phyloP scores from a whole-genome alignment of 2,888 invertebrate species.

The Philopedon plagiatum region DNA sequence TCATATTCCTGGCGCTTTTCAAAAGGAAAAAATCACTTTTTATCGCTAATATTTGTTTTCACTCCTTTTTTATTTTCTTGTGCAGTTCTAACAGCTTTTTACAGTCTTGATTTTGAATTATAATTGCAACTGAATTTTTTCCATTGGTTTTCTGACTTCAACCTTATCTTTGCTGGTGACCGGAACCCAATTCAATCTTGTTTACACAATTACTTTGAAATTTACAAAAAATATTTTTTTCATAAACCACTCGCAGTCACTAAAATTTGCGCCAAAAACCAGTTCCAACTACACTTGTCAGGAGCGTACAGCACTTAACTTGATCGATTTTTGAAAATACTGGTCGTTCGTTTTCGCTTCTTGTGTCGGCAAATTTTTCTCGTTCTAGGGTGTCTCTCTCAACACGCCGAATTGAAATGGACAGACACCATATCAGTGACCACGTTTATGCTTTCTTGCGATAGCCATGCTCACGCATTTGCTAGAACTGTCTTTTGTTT shows the following conservation, averaged over 20 bases:
- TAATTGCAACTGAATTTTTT: too few relatives aligned
- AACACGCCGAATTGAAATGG: not conserved
- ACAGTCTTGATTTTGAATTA: too few relatives aligned
- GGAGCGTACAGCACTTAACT: constrained; percentile 7
- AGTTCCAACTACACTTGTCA: constrained; percentile 18
- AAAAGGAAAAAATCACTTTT: too few relatives aligned
- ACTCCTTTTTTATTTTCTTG: too few relatives aligned
- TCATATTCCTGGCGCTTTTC: too few relatives aligned
- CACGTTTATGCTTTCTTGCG: not conserved
- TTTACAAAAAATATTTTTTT: not conserved
- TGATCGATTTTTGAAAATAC: not conserved
- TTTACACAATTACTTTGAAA: not conserved
- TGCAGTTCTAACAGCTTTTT: too few relatives aligned
- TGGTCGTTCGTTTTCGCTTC: constrained; percentile 3
- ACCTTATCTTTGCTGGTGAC: too few relatives aligned
- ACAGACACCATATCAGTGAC: not conserved
- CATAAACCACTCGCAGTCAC: not conserved
- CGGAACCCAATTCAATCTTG: too few relatives aligned
- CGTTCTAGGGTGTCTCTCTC: not conserved
- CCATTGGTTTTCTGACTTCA: too few relatives aligned
- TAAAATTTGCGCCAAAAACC: not conserved
- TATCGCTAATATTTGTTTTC: too few relatives aligned
- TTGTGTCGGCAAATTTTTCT: not conserved
- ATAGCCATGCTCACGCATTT: not conserved
- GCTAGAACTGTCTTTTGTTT: not conserved